These are phyloP conservation scores for Catharus minimus DNA, from an alignment of 2,113 vertebrate species.

Conservation along the genomic window DNA sequence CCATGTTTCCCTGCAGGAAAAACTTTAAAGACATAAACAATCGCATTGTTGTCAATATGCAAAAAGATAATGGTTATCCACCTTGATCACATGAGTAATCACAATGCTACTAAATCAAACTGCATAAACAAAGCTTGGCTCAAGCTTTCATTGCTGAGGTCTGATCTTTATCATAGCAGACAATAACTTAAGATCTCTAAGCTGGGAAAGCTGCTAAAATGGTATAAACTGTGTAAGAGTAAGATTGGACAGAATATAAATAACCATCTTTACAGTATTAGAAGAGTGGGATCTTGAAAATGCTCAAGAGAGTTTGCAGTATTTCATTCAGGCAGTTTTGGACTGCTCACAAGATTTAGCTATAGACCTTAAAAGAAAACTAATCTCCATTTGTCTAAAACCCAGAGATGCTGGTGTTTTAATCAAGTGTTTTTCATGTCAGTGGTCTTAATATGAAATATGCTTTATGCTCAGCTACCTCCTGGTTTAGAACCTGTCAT, in stretches of 20 bases:
- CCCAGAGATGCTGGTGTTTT: not conserved
- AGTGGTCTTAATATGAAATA: not conserved
- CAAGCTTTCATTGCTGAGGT: not conserved
- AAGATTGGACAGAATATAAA: not conserved
- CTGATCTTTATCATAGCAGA: not conserved
- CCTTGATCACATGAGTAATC: not conserved
- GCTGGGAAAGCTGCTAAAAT: not conserved
- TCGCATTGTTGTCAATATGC: not conserved
- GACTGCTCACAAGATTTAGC: not conserved
- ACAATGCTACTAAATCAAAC: not conserved
- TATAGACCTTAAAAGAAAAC: not conserved
- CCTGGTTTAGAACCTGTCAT: not conserved
- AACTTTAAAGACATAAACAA: not conserved
- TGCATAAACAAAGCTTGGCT: not conserved
- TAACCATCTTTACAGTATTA: not conserved
- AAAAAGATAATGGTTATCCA: not conserved
- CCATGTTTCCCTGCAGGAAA: not conserved
- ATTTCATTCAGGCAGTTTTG: not conserved
- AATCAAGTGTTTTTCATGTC: not conserved
- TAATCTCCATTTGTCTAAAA: not conserved
- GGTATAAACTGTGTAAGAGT: not conserved
- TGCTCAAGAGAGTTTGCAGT: not conserved
- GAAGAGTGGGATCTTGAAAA: not conserved
- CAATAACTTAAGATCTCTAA: not conserved
- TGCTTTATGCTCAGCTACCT: not conserved